These are phyloP conservation scores for Sebastolobus alascanus DNA, from an alignment of 2,797 vertebrate species.

Conservation along the genomic window DNA sequence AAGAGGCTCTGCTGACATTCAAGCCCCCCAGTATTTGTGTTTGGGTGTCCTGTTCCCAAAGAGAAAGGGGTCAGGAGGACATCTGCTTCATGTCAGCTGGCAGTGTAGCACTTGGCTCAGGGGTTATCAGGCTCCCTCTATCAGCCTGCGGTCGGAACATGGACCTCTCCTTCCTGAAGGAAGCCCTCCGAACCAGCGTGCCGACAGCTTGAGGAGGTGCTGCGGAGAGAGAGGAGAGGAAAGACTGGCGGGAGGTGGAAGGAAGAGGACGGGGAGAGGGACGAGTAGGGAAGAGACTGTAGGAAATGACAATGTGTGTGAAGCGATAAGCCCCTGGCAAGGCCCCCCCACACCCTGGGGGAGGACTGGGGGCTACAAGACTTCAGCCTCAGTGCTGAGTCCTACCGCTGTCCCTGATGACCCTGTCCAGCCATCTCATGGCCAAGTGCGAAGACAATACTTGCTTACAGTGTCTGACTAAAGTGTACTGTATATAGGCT, in stretches of 20 bases:
- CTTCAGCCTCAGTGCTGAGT: conserved; percentile 63
- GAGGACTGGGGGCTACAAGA: conserved; percentile 72
- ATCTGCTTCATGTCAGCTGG: conserved; percentile 85
- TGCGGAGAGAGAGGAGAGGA: conserved; percentile 41
- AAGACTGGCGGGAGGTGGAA: conserved; percentile 35
- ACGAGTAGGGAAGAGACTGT: conserved; percentile 47
- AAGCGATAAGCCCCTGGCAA: conserved; percentile 70
- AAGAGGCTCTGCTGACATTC: conserved; percentile 40
- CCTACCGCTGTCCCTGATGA: conserved; percentile 59
- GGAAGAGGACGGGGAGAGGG: conserved; percentile 49
- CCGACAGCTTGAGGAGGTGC: conserved; percentile 77
- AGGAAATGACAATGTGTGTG: conserved; percentile 78
- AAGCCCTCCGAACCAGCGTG: conserved; percentile 71
- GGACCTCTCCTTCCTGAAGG: conserved; percentile 76
- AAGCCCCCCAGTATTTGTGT: conserved; percentile 47
- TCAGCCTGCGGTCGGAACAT: conserved; percentile 77
- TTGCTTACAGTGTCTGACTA: not conserved
- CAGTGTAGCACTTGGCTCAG: conserved; percentile 71
- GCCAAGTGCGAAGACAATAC: conserved; percentile 17
- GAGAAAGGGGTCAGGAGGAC: conserved; percentile 76
- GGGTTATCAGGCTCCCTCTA: conserved; percentile 81
- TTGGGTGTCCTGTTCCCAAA: conserved; percentile 72
- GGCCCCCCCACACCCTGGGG: conserved; percentile 59
- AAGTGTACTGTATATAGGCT: not conserved
- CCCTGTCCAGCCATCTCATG: conserved; percentile 29